These are phyloP conservation scores for Gastracanthus pulcherrimus DNA, from an alignment of 2,888 invertebrate genomes.

Conservation along the genomic window DNA sequence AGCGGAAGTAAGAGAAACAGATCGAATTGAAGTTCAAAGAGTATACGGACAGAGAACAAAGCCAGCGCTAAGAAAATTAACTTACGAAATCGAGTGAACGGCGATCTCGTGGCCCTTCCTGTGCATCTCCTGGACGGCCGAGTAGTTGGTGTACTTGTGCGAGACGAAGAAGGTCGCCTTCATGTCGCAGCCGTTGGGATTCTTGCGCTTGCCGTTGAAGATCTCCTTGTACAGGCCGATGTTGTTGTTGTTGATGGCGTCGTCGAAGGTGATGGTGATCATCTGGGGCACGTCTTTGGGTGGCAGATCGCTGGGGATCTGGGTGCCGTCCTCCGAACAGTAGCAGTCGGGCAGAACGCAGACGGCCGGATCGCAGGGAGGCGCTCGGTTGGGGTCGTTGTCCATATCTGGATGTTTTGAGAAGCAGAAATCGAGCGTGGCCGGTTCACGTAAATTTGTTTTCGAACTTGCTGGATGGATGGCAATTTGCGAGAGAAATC, in stretches of 20 bases:
- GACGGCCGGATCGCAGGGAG: constrained; percentile 91
- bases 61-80: constrained; percentile 63
- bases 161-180: constrained; percentile 95
- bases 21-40: constrained; percentile 11
- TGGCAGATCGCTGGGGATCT: constrained; percentile 90
- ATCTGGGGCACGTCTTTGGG: constrained; percentile 93
- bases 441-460: background rate
- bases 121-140: constrained; percentile 94
- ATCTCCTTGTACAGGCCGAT: constrained; percentile 96
- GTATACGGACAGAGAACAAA: background rate
- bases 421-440: constrained; percentile 22
- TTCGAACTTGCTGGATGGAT: background rate
- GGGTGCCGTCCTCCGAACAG: constrained; percentile 95
- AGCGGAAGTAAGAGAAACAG: no score
- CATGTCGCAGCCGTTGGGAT: constrained; percentile 95
- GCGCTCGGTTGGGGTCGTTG: constrained; percentile 95
- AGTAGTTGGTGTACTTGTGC: constrained; percentile 96
- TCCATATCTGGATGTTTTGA: constrained; percentile 92
- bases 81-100: constrained; percentile 95
- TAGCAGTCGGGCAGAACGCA: constrained; percentile 95
- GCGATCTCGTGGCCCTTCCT: constrained; percentile 96
- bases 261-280: constrained; percentile 96
- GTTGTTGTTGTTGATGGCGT: constrained; percentile 96
- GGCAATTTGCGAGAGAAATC: background rate
- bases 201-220: constrained; percentile 92